Percentiles rank a stretch among this genome's conserved stretches.
Conservation (phyloP, 1,140 invertebrate species). For the Aleiodes sp. region DNA sequence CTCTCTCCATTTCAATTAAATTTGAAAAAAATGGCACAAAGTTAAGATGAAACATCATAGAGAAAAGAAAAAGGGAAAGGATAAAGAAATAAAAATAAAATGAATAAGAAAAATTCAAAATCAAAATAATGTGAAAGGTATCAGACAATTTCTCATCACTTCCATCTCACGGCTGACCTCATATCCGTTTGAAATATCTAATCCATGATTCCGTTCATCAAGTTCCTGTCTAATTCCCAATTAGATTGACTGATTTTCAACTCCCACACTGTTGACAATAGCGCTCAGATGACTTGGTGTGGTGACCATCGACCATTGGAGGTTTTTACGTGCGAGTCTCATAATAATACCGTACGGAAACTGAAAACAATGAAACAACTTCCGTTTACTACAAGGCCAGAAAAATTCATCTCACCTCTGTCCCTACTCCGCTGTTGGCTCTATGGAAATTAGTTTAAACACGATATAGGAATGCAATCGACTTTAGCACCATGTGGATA, state of each 20-base stretch:
- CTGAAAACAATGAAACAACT: conserved; percentile 58
- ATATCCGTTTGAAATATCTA: conserved; percentile 54
- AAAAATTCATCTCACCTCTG: conserved; percentile 40
- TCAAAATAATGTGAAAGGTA: too few relatives aligned
- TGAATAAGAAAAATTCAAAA: conserved; percentile 18
- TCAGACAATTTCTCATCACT: not conserved
- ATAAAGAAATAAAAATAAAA: too few relatives aligned
- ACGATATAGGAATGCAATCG: not conserved
- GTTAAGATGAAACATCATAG: too few relatives aligned
- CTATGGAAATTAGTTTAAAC: not conserved
- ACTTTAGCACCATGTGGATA: conserved; percentile 33
- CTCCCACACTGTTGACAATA: not conserved
- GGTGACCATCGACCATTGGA: conserved; percentile 36
- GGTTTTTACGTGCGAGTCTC: conserved; percentile 50
- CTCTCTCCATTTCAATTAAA: too few relatives aligned
- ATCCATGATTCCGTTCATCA: conserved; percentile 62
- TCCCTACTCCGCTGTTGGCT: not conserved
- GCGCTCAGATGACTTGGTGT: conserved; percentile 36
- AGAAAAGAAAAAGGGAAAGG: too few relatives aligned
- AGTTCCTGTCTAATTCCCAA: not conserved
- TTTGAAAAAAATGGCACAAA: too few relatives aligned
- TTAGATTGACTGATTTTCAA: not conserved
- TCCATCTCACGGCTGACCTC: conserved; percentile 41
- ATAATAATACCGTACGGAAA: conserved; percentile 64
- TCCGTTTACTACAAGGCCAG: conserved; percentile 62